Percentiles rank a stretch among this genome's conserved stretches.
These are phyloP conservation scores for Stegana nigrithorax DNA, from an alignment of 2,888 invertebrate genomes.

Conservation along the genomic window DNA sequence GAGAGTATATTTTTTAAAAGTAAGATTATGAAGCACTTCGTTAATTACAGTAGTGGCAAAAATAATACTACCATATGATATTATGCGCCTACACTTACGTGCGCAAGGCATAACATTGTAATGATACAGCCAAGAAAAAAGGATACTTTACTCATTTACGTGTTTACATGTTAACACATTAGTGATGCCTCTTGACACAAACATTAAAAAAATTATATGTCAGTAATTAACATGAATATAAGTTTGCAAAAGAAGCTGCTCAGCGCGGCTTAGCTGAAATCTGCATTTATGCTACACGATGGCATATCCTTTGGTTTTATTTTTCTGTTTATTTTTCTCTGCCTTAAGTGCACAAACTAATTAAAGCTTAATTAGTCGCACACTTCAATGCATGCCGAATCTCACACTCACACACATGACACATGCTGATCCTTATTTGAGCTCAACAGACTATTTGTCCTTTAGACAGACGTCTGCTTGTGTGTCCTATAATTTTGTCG, in stretches of 20 bases:
- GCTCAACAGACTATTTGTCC: no score
- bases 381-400: no score
- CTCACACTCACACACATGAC: not conserved
- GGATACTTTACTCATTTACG: no score
- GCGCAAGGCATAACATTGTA: not conserved
- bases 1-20: no score
- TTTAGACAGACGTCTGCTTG: not conserved
- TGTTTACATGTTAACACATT: no score
- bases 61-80: no score
- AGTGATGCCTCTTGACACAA: no score
- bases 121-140: not conserved
- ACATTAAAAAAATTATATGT: constrained; percentile 34
- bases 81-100: no score
- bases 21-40: no score
- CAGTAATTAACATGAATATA: constrained; percentile 14
- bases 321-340: constrained; percentile 3
- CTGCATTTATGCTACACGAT: not conserved
- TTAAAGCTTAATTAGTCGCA: constrained; percentile 37
- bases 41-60: no score
- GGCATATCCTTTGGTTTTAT: not conserved
- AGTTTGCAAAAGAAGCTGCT: constrained; percentile 16
- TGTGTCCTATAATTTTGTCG: not conserved
- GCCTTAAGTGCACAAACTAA: constrained; percentile 41
- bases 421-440: not conserved
- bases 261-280: no score